A percentile compares a stretch with the other conserved stretches of the same genome.
Conservation (phyloP, 2,113 vertebrate species). For the Protomyctophum bolini region DNA sequence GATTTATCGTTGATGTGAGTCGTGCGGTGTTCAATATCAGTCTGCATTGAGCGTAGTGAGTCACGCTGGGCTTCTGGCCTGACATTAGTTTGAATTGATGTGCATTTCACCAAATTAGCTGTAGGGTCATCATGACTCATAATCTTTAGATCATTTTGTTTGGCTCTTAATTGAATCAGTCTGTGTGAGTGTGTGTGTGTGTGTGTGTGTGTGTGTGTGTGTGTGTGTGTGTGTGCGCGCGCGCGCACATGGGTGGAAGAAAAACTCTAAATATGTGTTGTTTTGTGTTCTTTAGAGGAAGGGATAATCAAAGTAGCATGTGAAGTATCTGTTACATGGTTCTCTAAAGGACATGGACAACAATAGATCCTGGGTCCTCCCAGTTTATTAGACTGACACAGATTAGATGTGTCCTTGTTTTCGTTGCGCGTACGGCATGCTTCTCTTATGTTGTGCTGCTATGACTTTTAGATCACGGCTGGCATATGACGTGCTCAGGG, state of each 20-base stretch:
- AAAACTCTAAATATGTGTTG: constrained; percentile 17
- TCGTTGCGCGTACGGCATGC: too few relatives aligned
- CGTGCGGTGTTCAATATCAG: constrained; percentile 38
- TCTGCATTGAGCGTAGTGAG: constrained; percentile 44
- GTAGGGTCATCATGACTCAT: constrained; percentile 53
- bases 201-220: too few relatives aligned
- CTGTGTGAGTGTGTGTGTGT: constrained; percentile 56
- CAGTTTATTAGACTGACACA: not conserved
- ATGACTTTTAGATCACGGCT: not conserved
- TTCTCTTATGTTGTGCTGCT: not conserved
- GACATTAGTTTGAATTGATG: constrained; percentile 40
- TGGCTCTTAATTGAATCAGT: constrained; percentile 51
- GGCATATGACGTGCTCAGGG: too few relatives aligned
- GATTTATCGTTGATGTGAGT: constrained; percentile 23
- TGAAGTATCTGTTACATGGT: constrained; percentile 14
- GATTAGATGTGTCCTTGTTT: too few relatives aligned
- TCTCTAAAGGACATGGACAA: not conserved
- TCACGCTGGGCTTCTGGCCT: constrained; percentile 37
- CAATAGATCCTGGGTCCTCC: not conserved
- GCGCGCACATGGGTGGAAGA: constrained; percentile 18
- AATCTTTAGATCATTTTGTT: constrained; percentile 48
- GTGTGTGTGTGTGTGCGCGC: too few relatives aligned
- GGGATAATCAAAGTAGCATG: constrained; percentile 38
- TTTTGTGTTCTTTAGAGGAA: constrained; percentile 22
- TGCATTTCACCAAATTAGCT: constrained; percentile 39